Conservation (phyloP, 2,888 invertebrate species). For the Baccha elongata region DNA sequence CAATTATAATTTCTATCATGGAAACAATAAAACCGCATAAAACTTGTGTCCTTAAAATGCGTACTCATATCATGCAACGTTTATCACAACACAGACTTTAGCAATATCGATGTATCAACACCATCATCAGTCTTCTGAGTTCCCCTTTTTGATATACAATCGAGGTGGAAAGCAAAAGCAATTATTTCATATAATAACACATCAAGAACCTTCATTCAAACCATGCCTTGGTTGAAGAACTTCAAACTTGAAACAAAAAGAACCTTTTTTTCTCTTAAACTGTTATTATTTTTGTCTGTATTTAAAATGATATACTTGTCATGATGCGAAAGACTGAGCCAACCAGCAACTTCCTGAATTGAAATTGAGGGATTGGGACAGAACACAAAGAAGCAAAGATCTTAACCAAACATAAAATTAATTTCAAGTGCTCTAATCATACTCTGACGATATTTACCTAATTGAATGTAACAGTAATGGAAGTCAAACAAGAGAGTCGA, state of each 20-base stretch:
- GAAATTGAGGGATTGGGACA: slow-evolving; percentile 54
- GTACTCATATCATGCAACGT: slow-evolving; percentile 52
- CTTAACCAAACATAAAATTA: slow-evolving; percentile 75
- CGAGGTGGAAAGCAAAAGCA: slow-evolving; percentile 58
- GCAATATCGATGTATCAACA: slow-evolving; percentile 22
- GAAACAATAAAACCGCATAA: slow-evolving; percentile 48
- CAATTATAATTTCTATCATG: slow-evolving; percentile 61
- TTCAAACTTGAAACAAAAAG: slow-evolving; percentile 69
- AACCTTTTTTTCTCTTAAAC: slow-evolving; percentile 40
- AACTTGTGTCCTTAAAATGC: slow-evolving; percentile 45
- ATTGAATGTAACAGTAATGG: slow-evolving; percentile 76
- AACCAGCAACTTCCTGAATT: slow-evolving; percentile 29
- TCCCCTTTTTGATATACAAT: slow-evolving; percentile 23
- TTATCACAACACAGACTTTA: slow-evolving; percentile 28
- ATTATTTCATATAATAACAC: slow-evolving; percentile 72
- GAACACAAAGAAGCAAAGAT: slow-evolving; percentile 70
- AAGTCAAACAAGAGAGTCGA: slow-evolving; percentile 74
- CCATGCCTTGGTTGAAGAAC: slow-evolving; percentile 26
- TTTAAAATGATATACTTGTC: slow-evolving; percentile 25
- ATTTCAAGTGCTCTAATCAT: slow-evolving; percentile 76
- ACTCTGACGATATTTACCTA: slow-evolving; percentile 75
- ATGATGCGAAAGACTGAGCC: slow-evolving; percentile 30
- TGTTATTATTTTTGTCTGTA: slow-evolving; percentile 53
- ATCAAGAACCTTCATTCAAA: slow-evolving; percentile 58
- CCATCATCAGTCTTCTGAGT: slow-evolving; percentile 20